Evolutionary conservation across 2,888 invertebrate species (phyloP).

Genomic region (Lysandra coridon): DNA sequence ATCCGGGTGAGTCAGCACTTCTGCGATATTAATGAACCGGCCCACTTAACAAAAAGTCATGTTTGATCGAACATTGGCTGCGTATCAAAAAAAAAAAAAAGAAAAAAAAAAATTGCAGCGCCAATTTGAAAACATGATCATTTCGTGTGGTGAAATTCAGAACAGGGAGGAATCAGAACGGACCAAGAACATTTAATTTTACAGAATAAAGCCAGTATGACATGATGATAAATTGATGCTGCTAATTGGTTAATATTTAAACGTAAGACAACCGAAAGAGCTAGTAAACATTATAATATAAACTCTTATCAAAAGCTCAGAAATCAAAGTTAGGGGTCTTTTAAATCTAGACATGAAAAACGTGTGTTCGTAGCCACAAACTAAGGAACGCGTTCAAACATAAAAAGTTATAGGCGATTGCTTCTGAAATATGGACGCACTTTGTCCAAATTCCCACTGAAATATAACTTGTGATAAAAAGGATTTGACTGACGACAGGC

Average conservation of each 20-base stretch:
- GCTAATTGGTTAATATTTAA: too few relatives aligned
- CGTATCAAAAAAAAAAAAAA: background rate
- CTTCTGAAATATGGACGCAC: slow-evolving; percentile 44
- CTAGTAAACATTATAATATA: too few relatives aligned
- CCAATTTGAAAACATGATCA: too few relatives aligned
- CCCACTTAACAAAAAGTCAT: slow-evolving; percentile 33
- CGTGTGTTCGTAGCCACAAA: background rate
- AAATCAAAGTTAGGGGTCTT: too few relatives aligned
- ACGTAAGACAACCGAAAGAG: too few relatives aligned
- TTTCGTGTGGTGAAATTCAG: too few relatives aligned
- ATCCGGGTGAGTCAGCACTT: slow-evolving; percentile 29
- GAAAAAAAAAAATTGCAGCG: too few relatives aligned
- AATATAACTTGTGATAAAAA: slow-evolving; percentile 74
- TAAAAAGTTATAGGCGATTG: background rate
- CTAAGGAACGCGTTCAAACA: background rate
- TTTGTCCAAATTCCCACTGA: slow-evolving; percentile 69
- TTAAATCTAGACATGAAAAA: background rate
- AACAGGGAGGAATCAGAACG: too few relatives aligned
- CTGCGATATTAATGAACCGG: slow-evolving; percentile 29
- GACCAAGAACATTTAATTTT: too few relatives aligned
- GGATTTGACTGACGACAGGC: slow-evolving; percentile 50
- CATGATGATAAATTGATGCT: too few relatives aligned
- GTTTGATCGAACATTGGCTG: slow-evolving; percentile 31
- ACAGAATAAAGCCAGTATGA: too few relatives aligned
- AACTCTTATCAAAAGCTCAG: too few relatives aligned